Evolutionary conservation across 2,113 vertebrate species (phyloP).

Genomic region (Sardina pilchardus): DNA sequence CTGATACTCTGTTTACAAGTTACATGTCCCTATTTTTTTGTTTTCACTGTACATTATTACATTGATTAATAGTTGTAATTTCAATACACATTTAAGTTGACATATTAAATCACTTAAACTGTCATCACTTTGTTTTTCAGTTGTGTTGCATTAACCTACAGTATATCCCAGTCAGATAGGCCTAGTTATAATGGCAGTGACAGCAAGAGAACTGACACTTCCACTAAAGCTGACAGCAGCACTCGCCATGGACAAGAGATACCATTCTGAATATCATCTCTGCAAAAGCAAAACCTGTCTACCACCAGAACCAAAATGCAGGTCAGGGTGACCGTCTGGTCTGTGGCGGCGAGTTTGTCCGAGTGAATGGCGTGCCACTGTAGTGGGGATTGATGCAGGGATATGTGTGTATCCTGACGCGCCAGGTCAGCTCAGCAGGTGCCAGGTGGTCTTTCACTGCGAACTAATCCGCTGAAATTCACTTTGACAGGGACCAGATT

Average conservation of each 20-base stretch:
- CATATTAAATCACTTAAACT: too few relatives aligned
- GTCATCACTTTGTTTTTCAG: too few relatives aligned
- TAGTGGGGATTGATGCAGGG: neutral
- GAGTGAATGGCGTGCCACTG: neutral
- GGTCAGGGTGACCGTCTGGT: neutral
- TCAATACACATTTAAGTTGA: too few relatives aligned
- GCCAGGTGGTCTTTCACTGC: neutral
- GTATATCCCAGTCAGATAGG: too few relatives aligned
- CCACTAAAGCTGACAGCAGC: too few relatives aligned
- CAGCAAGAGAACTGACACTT: too few relatives aligned
- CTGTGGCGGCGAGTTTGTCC: neutral
- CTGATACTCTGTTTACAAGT: neutral
- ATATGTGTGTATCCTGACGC: neutral
- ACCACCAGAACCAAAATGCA: neutral
- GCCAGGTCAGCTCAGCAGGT: neutral
- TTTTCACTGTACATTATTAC: neutral
- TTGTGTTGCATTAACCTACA: too few relatives aligned
- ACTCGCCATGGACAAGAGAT: too few relatives aligned
- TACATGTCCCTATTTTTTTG: neutral
- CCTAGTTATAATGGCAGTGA: too few relatives aligned
- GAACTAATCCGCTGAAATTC: neutral
- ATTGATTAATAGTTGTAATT: too few relatives aligned
- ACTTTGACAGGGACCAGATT: constrained; percentile 11
- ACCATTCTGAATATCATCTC: too few relatives aligned
- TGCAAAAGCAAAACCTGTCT: too few relatives aligned